Percentiles rank a stretch among this genome's conserved stretches.
phyloP scores from a whole-genome alignment of 2,797 vertebrate species.

The Coregonus suidteri region DNA sequence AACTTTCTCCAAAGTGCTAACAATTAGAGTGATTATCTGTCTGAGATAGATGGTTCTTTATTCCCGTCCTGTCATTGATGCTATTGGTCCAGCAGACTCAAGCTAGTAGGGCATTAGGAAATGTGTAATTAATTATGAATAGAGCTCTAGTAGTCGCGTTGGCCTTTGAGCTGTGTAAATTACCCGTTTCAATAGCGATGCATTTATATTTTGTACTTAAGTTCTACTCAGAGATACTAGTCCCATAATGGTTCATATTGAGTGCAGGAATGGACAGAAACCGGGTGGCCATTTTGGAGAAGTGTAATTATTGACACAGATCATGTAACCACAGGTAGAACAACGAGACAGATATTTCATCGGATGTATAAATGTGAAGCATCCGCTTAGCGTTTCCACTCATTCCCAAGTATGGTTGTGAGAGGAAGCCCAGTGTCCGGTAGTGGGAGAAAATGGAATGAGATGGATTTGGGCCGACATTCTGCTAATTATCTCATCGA shows the following conservation, averaged over 20 bases:
- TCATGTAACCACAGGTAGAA: conserved; percentile 45
- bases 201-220: conserved; percentile 9
- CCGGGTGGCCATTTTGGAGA: conserved; percentile 29
- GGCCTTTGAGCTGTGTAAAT: neutral
- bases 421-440: no score
- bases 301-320: no score
- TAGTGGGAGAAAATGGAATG: no score
- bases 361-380: no score
- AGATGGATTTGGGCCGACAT: no score
- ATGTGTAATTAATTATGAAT: conserved; percentile 1
- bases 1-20: conserved; percentile 57
- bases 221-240: neutral
- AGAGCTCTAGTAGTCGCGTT: neutral
- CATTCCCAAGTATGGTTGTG: no score
- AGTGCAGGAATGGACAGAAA: neutral
- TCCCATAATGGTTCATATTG: neutral
- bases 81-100: conserved; percentile 27
- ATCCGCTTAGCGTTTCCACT: no score
- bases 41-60: conserved; percentile 27
- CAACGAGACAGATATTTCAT: no score
- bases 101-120: conserved; percentile 7
- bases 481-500: no score
- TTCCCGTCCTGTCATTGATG: conserved; percentile 15
- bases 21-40: conserved; percentile 57
- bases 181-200: neutral